Evolutionary conservation across 2,888 invertebrate genomes (phyloP).

Genomic region (Ellobium chinense): DNA sequence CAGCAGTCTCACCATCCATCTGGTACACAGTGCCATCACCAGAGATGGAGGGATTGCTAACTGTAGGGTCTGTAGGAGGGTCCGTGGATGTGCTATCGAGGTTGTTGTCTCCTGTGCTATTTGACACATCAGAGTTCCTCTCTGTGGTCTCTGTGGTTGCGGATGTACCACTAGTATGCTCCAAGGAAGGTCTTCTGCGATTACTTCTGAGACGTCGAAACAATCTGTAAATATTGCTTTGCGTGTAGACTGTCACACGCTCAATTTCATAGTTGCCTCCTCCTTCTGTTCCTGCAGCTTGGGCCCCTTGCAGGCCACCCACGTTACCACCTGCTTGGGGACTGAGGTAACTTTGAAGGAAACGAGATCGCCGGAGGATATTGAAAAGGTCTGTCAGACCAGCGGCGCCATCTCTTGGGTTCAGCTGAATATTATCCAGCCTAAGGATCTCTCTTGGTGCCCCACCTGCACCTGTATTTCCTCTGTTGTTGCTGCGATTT

Average conservation of each 20-base stretch:
- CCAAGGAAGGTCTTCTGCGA: not conserved
- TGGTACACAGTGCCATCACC: not conserved
- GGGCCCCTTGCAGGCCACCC: not conserved
- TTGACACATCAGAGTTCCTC: no score
- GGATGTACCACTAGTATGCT: not conserved
- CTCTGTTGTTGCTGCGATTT: not conserved
- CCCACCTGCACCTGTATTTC: not conserved
- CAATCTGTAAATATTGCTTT: constrained; percentile 45
- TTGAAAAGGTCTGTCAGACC: constrained; percentile 33
- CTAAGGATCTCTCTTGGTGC: constrained; percentile 5
- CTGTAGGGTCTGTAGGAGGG: no score
- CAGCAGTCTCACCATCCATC: not conserved
- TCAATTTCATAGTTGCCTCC: constrained; percentile 46
- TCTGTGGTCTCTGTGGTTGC: not conserved
- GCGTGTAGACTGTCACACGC: constrained; percentile 51
- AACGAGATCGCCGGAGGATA: constrained; percentile 26
- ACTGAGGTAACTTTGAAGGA: constrained; percentile 18
- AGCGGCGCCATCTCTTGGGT: not conserved
- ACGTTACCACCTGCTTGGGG: not conserved
- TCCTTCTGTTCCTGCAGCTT: not conserved
- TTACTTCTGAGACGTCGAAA: constrained; percentile 30
- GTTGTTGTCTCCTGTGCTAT: no score
- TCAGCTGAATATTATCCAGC: constrained; percentile 20
- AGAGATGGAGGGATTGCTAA: no score
- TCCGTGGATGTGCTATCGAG: no score